Percentiles rank a stretch among this genome's conserved stretches.
Conservation (phyloP, 2,888 invertebrate species). For the Stictocephala bisonia region DNA sequence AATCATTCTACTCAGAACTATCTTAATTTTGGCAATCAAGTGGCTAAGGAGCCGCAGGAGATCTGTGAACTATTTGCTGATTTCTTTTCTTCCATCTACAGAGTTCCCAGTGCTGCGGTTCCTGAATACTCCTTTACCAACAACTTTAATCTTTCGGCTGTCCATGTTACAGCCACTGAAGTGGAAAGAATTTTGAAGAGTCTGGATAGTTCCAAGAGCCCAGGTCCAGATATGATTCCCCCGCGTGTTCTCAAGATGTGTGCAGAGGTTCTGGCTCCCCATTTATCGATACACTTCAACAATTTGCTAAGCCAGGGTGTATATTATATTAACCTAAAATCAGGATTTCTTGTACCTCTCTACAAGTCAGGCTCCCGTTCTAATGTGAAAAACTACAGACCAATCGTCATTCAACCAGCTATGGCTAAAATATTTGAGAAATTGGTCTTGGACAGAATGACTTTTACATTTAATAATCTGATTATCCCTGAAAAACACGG, state of each 20-base stretch:
- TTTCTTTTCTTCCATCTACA: background rate
- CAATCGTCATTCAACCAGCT: constrained; percentile 2
- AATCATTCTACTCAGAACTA: background rate
- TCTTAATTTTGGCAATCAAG: background rate
- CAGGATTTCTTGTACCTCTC: background rate
- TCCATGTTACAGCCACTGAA: background rate
- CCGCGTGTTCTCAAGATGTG: background rate
- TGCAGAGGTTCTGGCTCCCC: background rate
- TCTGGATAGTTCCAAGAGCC: background rate
- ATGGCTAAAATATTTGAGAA: background rate
- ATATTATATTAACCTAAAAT: background rate
- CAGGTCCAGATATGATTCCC: background rate
- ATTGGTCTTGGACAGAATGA: background rate
- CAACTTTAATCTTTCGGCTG: background rate
- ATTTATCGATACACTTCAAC: background rate
- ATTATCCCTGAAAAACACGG: background rate
- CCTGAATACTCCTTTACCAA: background rate
- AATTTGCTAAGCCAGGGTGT: background rate
- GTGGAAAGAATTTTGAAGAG: background rate
- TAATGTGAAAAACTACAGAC: background rate
- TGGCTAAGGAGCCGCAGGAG: background rate
- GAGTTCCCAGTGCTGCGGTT: background rate
- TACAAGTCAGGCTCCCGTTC: background rate
- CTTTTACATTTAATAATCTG: background rate
- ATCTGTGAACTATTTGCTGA: background rate